These are phyloP conservation scores for Aphelinus certus DNA, from an alignment of 1,140 invertebrate species.

Conservation along the genomic window DNA sequence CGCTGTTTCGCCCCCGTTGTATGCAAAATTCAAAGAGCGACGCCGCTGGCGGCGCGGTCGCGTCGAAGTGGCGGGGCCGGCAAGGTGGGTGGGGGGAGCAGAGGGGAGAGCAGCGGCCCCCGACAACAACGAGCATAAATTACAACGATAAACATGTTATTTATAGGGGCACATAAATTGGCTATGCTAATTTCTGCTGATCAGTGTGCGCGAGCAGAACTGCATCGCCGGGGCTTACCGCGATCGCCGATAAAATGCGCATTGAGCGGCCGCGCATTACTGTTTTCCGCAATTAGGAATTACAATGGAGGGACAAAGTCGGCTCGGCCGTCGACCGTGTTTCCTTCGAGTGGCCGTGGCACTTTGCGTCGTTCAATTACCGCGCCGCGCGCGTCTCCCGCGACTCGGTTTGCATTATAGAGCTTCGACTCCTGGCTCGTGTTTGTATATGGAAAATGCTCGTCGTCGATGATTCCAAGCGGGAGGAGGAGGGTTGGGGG, in stretches of 20 bases:
- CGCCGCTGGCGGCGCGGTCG: not conserved
- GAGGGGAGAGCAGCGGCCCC: not conserved
- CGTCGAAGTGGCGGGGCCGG: not conserved
- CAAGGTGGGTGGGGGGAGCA: not conserved
- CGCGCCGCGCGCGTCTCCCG: no score
- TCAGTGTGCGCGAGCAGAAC: conserved; percentile 47
- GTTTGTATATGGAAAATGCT: no score
- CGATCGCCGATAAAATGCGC: conserved; percentile 55
- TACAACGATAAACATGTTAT: conserved; percentile 67
- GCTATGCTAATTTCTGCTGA: conserved; percentile 66
- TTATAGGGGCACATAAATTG: conserved; percentile 65
- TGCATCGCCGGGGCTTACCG: conserved; percentile 44
- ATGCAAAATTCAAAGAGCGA: conserved; percentile 30
- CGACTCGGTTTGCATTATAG: no score
- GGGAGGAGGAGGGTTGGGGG: no score
- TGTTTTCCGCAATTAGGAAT: conserved; percentile 31
- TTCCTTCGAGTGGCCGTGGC: no score
- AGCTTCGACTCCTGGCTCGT: no score
- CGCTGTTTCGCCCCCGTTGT: conserved; percentile 7
- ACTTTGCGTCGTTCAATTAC: no score
- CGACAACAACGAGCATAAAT: conserved; percentile 58
- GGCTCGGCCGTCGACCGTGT: no score
- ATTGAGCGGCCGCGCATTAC: conserved; percentile 21
- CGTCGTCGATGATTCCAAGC: no score
- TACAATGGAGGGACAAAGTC: no score